Evolutionary conservation across 2,888 invertebrate species (phyloP).

Genomic region (Barypeithes pellucidus): DNA sequence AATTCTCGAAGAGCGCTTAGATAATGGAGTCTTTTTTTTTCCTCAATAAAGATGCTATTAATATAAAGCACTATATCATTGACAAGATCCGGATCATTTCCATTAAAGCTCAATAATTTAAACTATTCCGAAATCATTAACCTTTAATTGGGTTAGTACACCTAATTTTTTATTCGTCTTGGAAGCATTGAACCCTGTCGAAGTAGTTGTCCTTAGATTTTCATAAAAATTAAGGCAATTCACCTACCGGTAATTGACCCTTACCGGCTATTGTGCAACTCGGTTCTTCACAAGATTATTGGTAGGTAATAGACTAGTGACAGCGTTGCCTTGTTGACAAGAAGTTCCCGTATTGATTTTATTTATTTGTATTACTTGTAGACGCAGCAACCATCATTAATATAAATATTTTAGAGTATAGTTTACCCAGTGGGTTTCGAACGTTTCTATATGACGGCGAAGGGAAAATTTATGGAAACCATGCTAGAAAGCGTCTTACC

Average conservation of each 20-base stretch:
- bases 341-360: neutral
- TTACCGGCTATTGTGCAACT: constrained; percentile 42
- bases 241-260: constrained; percentile 68
- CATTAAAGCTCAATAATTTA: constrained; percentile 7
- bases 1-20: no score
- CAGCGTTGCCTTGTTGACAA: constrained; percentile 28
- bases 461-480: no score
- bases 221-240: constrained; percentile 74
- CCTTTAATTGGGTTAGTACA: constrained; percentile 43
- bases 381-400: no score
- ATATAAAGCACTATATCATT: neutral
- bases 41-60: neutral
- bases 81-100: constrained; percentile 11
- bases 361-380: no score
- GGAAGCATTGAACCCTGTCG: constrained; percentile 62
- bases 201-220: constrained; percentile 75
- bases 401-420: no score
- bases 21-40: no score
- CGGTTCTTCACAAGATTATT: constrained; percentile 39
- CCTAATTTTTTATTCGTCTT: constrained; percentile 41
- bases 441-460: no score
- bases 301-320: constrained; percentile 27
- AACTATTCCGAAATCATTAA: constrained; percentile 22
- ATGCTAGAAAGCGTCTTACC: no score
- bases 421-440: no score